A percentile compares a stretch with the other conserved stretches of the same genome.
These are phyloP conservation scores for Sebastes fasciatus DNA, from an alignment of 2,113 vertebrate species.

Conservation along the genomic window DNA sequence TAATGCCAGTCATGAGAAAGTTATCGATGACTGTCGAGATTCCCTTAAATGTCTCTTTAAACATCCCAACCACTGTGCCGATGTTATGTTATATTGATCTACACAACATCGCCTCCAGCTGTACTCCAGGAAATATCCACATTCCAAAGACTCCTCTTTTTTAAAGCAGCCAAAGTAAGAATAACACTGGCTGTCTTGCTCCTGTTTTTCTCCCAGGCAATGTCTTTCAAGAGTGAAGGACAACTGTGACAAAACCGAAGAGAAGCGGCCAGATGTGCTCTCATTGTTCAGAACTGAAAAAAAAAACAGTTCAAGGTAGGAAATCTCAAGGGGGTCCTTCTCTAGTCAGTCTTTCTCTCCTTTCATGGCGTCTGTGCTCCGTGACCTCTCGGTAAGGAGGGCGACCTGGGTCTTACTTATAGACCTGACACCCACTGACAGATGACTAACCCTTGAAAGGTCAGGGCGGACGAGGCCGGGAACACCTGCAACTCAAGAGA, in stretches of 20 bases:
- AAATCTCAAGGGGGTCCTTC: constrained; percentile 58
- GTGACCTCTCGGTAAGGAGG: constrained; percentile 88
- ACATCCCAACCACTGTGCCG: constrained; percentile 21
- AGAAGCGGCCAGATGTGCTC: constrained; percentile 70
- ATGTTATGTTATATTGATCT: constrained; percentile 52
- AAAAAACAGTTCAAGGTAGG: constrained; percentile 63
- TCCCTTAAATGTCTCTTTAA: constrained; percentile 40
- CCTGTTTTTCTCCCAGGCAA: constrained; percentile 54
- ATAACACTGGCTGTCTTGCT: constrained; percentile 44
- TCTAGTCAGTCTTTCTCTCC: constrained; percentile 80
- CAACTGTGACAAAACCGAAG: constrained; percentile 69
- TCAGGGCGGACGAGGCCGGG: constrained; percentile 77
- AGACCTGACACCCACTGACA: constrained; percentile 84
- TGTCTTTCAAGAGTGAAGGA: constrained; percentile 70
- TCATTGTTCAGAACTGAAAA: constrained; percentile 68
- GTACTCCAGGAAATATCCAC: constrained; percentile 51
- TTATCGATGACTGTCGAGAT: not conserved
- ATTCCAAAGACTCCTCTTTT: constrained; percentile 43
- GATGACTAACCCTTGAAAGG: constrained; percentile 89
- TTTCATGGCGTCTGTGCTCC: constrained; percentile 82
- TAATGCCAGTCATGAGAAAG: constrained; percentile 11
- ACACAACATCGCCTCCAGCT: constrained; percentile 46
- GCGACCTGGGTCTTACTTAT: constrained; percentile 88
- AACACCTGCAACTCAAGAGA: constrained; percentile 92
- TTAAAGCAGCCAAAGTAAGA: constrained; percentile 47